Conservation (phyloP, 2,888 invertebrate species). For the Julus scandinavius region DNA sequence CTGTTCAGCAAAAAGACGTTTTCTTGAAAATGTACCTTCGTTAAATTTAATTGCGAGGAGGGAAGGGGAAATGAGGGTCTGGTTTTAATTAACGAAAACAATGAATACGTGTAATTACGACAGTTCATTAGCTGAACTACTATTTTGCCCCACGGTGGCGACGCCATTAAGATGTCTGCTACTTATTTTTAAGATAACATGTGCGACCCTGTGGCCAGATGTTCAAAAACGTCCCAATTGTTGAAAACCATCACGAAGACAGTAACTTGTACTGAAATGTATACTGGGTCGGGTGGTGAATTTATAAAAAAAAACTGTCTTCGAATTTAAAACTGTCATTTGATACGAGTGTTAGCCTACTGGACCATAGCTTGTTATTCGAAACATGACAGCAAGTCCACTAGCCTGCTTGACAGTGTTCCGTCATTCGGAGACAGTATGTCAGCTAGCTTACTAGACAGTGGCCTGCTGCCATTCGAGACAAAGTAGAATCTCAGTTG, state of each 20-base stretch:
- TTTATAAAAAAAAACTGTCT: no score
- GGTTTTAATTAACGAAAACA: slow-evolving; percentile 10
- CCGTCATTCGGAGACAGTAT: no score
- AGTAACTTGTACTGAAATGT: no score
- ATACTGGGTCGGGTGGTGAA: no score
- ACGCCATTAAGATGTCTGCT: background rate
- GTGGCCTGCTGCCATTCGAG: no score
- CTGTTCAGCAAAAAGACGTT: background rate
- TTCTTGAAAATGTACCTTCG: background rate
- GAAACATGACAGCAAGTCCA: no score
- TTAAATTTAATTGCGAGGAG: background rate
- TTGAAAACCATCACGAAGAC: background rate
- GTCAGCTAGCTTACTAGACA: no score
- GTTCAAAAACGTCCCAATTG: background rate
- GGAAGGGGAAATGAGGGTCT: background rate
- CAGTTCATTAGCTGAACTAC: background rate
- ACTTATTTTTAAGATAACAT: background rate
- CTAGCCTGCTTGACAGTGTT: no score
- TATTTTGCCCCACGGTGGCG: background rate
- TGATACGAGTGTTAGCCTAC: no score
- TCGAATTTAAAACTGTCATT: no score
- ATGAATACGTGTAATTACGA: background rate
- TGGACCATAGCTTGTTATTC: no score
- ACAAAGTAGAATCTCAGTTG: no score
- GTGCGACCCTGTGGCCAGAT: background rate